Evolutionary conservation across 2,797 vertebrate species (phyloP).

Genomic region (Bovichtus variegatus): DNA sequence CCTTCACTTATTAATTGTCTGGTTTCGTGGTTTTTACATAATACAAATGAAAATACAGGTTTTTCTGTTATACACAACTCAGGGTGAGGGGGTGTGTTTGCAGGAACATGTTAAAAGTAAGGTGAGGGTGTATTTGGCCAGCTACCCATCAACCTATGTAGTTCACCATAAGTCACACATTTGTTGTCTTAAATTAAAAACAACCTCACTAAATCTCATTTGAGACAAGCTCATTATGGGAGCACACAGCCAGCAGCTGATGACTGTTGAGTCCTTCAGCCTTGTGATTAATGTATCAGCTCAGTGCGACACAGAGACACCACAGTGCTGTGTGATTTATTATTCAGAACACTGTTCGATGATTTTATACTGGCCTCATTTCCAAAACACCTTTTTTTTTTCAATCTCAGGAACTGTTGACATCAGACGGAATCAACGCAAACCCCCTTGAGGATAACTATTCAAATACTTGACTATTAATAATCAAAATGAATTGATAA

Average conservation of each 20-base stretch:
- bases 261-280: constrained; percentile 47
- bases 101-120: background rate
- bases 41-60: background rate
- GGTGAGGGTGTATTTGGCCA: background rate
- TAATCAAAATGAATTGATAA: constrained; percentile 39
- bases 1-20: background rate
- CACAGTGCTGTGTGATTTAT: constrained; percentile 64
- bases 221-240: constrained; percentile 24
- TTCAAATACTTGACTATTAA: constrained; percentile 38
- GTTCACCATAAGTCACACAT: background rate
- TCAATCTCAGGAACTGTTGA: constrained; percentile 31
- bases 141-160: background rate
- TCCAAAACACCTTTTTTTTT: constrained; percentile 44
- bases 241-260: constrained; percentile 44
- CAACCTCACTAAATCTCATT: background rate
- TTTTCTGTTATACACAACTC: background rate
- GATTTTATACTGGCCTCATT: constrained; percentile 69
- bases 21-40: background rate
- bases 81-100: background rate
- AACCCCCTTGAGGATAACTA: constrained; percentile 34
- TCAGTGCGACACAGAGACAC: constrained; percentile 37
- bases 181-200: background rate
- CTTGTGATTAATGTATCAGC: constrained; percentile 68
- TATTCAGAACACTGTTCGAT: constrained; percentile 72
- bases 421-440: constrained; percentile 36